Conservation (phyloP, 2,113 vertebrate species). For the Eurystomus gularis region DNA sequence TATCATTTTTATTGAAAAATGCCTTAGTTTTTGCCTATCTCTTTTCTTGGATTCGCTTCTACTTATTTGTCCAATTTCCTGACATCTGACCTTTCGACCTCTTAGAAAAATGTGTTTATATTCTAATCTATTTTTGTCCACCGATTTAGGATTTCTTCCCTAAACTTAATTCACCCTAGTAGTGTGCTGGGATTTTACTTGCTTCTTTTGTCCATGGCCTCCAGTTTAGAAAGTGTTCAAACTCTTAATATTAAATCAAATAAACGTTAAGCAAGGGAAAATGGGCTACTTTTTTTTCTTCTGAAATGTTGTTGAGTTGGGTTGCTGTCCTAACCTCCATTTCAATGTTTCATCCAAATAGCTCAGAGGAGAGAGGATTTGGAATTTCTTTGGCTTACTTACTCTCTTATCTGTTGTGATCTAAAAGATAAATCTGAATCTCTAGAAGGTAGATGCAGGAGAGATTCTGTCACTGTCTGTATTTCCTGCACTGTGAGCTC, state of each 20-base stretch:
- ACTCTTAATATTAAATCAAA: neutral
- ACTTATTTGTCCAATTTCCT: constrained; percentile 73
- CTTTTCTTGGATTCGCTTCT: neutral
- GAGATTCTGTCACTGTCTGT: neutral
- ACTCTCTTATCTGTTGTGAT: neutral
- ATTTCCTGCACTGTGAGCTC: neutral
- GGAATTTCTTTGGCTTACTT: neutral
- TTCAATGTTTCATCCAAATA: constrained; percentile 31
- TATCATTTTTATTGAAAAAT: constrained; percentile 76
- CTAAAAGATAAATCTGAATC: neutral
- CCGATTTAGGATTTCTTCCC: neutral
- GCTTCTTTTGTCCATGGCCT: neutral
- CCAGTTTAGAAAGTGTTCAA: constrained; percentile 24
- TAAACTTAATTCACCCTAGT: constrained; percentile 17
- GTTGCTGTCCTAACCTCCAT: neutral
- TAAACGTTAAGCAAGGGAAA: neutral
- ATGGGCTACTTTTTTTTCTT: neutral
- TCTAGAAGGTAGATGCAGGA: neutral
- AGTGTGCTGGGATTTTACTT: constrained; percentile 38
- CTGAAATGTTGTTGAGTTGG: neutral
- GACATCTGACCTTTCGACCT: constrained; percentile 57
- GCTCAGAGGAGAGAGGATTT: neutral
- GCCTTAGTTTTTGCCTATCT: constrained; percentile 47
- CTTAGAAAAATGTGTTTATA: constrained; percentile 50
- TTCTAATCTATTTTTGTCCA: constrained; percentile 46